Evolutionary conservation across 2,113 vertebrate species (phyloP).

Genomic region (Balaenoptera acutorostrata): DNA sequence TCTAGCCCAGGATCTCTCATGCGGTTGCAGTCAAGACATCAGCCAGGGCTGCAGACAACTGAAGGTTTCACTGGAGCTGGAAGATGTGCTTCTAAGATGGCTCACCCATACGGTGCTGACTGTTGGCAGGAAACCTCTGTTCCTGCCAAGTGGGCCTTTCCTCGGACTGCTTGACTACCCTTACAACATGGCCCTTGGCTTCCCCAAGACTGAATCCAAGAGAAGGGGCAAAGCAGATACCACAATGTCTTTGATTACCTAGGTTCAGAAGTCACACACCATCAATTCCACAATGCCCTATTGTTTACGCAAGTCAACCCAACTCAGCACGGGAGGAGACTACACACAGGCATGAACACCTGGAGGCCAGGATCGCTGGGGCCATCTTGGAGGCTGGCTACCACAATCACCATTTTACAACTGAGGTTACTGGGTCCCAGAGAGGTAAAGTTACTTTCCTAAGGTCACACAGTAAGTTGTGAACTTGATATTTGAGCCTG

Average conservation of each 20-base stretch:
- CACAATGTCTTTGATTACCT: neutral
- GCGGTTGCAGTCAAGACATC: neutral
- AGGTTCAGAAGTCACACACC: neutral
- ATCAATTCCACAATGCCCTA: neutral
- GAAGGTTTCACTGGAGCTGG: neutral
- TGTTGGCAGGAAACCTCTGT: neutral
- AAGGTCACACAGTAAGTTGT: neutral
- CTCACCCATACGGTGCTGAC: neutral
- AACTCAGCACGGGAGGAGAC: neutral
- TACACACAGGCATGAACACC: fast-evolving
- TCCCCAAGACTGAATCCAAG: neutral
- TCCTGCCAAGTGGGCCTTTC: neutral
- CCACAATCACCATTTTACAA: neutral
- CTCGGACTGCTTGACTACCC: neutral
- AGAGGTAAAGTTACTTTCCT: neutral
- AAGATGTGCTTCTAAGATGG: neutral
- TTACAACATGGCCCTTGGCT: neutral
- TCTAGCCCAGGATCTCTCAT: neutral
- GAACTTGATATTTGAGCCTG: neutral
- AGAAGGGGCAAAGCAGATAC: neutral
- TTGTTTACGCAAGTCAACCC: neutral
- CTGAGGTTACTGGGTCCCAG: neutral
- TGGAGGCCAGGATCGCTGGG: too few species aligned
- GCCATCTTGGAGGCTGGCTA: neutral
- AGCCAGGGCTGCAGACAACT: neutral